A percentile compares a stretch with the other conserved stretches of the same genome.
These are phyloP conservation scores for Tinea pellionella DNA, from an alignment of 2,888 invertebrate genomes.

Conservation along the genomic window DNA sequence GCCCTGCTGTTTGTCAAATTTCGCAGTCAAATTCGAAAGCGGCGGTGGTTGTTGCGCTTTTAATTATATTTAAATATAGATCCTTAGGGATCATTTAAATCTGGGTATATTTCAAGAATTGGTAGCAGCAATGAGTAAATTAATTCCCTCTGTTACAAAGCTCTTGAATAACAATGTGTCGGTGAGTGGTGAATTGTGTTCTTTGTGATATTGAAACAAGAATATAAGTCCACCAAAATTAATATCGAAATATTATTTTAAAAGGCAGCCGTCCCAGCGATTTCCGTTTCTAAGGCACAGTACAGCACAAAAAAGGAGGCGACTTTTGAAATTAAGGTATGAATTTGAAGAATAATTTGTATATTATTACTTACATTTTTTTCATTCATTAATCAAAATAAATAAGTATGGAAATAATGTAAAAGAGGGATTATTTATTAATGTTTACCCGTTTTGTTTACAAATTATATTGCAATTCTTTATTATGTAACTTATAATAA, in stretches of 20 bases:
- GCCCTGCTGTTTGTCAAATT: constrained; percentile 11
- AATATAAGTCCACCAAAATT: background rate
- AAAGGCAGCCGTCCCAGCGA: constrained; percentile 46
- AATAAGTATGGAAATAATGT: background rate
- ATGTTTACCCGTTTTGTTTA: constrained; percentile 3
- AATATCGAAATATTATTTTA: constrained; percentile 29
- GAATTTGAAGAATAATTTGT: background rate
- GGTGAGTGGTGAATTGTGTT: constrained; percentile 29
- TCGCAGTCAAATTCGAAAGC: background rate
- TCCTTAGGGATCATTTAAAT: constrained; percentile 32
- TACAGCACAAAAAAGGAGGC: constrained; percentile 72
- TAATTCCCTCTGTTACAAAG: constrained; percentile 47
- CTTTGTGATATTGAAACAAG: background rate
- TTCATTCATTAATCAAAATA: background rate
- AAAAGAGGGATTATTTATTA: background rate
- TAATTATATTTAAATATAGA: background rate
- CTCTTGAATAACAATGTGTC: constrained; percentile 40
- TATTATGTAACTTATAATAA: constrained; percentile 53
- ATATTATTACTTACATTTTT: background rate
- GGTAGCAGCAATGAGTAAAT: constrained; percentile 49
- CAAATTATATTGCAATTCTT: constrained; percentile 18
- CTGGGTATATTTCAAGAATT: constrained; percentile 47
- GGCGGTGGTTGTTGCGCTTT: background rate
- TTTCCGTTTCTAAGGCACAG: constrained; percentile 53
- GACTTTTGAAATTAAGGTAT: constrained; percentile 71